phyloP scores from a whole-genome alignment of 1,140 invertebrate genomes.

The Temnothorax nylanderi region DNA sequence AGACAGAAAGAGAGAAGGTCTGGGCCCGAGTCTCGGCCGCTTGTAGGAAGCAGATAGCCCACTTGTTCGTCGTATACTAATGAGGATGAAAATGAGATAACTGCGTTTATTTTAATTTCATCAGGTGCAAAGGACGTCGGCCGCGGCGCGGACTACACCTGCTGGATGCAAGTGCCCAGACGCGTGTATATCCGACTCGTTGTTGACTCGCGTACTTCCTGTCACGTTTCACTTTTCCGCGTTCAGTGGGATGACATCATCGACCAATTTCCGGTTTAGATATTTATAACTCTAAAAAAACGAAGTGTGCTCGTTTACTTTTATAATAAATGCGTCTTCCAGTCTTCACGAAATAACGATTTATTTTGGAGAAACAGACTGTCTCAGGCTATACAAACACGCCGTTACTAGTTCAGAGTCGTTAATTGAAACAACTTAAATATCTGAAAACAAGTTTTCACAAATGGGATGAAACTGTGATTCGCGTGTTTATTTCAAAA shows the following conservation, averaged over 20 bases:
- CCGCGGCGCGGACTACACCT: conserved; percentile 62
- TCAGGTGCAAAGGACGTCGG: conserved; percentile 81
- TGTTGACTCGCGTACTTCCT: conserved; percentile 40
- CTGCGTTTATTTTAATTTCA: conserved; percentile 84
- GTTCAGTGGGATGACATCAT: conserved; percentile 1
- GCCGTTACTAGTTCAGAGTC: neutral
- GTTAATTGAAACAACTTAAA: neutral
- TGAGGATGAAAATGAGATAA: conserved; percentile 85
- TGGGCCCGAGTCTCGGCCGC: conserved; percentile 56
- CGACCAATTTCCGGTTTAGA: neutral
- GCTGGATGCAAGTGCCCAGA: conserved; percentile 50
- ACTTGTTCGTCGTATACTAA: conserved; percentile 84
- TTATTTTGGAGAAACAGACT: neutral
- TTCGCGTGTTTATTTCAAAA: neutral
- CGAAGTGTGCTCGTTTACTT: neutral
- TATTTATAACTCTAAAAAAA: neutral
- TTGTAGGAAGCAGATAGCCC: conserved; percentile 81
- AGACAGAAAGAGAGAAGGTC: conserved; percentile 43
- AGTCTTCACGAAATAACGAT: neutral
- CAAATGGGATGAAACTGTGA: neutral
- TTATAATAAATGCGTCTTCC: neutral
- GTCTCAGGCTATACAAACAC: neutral
- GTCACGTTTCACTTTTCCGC: conserved; percentile 42
- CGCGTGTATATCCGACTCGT: conserved; percentile 25
- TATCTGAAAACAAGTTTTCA: neutral